These are phyloP conservation scores for Pipa parva DNA, from an alignment of 2,113 vertebrate genomes.

Conservation along the genomic window DNA sequence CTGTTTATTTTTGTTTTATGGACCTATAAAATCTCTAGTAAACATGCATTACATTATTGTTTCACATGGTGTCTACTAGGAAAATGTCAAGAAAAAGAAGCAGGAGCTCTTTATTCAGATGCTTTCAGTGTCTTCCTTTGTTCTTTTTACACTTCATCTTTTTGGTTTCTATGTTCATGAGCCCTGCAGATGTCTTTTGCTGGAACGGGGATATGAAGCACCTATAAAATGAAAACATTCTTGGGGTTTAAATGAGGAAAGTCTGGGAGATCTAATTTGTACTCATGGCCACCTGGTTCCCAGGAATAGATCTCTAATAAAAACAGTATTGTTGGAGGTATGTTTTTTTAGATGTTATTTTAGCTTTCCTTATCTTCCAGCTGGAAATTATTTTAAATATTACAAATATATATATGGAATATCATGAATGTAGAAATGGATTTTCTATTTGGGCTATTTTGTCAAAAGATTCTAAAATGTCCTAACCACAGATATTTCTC, in stretches of 20 bases:
- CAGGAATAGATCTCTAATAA: neutral
- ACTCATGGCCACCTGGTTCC: neutral
- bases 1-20: conserved; percentile 67
- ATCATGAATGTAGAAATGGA: too few relatives aligned
- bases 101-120: conserved; percentile 38
- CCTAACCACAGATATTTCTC: too few relatives aligned
- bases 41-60: conserved; percentile 53
- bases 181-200: conserved; percentile 52
- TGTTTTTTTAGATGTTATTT: neutral
- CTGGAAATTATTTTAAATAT: too few relatives aligned
- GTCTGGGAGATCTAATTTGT: conserved; percentile 3
- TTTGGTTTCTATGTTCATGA: conserved; percentile 36
- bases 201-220: conserved; percentile 35
- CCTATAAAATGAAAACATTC: conserved; percentile 32
- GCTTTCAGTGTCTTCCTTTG: conserved; percentile 50
- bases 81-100: conserved; percentile 23
- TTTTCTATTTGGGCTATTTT: too few relatives aligned
- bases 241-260: neutral
- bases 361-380: neutral
- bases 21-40: conserved; percentile 56
- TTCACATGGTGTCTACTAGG: conserved; percentile 48
- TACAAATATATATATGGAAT: too few relatives aligned
- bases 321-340: neutral
- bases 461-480: too few relatives aligned
- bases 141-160: conserved; percentile 25